Evolutionary conservation across 2,888 invertebrate species (phyloP), one percentile per base, ranked within the genome.

Genomic region (Drosophila kambysellisi): DNA sequence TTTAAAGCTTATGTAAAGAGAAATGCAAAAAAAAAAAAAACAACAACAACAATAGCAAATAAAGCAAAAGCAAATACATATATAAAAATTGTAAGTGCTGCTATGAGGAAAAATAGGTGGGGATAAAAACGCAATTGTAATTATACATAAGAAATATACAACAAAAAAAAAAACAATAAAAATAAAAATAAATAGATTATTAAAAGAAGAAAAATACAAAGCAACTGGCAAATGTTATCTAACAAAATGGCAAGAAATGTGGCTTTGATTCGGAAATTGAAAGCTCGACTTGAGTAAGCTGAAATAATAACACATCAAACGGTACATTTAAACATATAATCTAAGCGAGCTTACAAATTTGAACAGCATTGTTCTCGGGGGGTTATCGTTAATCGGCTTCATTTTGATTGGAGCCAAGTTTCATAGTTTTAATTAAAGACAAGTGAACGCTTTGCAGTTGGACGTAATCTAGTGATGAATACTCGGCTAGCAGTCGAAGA

Each of bases 1-100:
- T 67, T 64, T 58, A 67, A 61, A 73, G 65, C 82, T 89, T 82
- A 88, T 82, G 80, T 79, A 81, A 84, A 84, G 82, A 74, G 70
- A 79, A 89, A 74, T 87, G 80, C 74, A 77, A 81, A 79, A 83
- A 70, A 61, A 61, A 76, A 64, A 62, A 56, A 11, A 58, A 54
- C 37, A 32, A 50, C 33, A 62, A 53, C 12, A 62, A 58, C 2
- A 46, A 46, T 15, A 15, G 46, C 39, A 75, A 48, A 46, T 39
- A 67, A 50, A 64, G 59, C 37, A 61, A 51, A 58, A 48, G 30
- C 63, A 65, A 61, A 68, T 66, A 74, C 35, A 66, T 52, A 74
- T 39, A 66, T 52, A 67, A 61, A 65, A 70, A 69, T 62, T 75
- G 58, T 52, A 32, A 67, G 61, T 80, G 64, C 70, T 64, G 81